Evolutionary conservation across 2,888 invertebrate species (phyloP).

Genomic region (Lomographa bimaculata): DNA sequence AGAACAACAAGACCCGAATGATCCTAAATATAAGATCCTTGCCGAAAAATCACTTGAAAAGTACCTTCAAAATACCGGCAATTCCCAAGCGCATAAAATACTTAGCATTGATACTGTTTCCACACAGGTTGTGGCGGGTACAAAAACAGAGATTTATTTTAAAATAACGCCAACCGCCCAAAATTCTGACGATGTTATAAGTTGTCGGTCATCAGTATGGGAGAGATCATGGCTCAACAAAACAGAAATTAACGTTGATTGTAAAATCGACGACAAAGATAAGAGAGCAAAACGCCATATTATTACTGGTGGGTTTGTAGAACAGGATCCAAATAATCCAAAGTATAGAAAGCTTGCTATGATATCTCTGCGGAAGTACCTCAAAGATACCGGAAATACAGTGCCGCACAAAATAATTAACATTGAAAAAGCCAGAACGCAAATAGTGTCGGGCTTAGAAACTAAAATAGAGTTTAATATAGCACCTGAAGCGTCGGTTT

Average conservation of each 20-base stretch:
- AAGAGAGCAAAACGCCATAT: conserved; percentile 8
- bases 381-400: conserved; percentile 12
- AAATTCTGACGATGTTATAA: conserved; percentile 19
- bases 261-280: conserved; percentile 17
- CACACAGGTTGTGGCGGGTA: conserved; percentile 39
- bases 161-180: conserved; percentile 10
- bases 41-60: conserved; percentile 41
- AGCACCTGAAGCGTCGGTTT: conserved; percentile 7
- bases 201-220: conserved; percentile 45
- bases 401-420: conserved; percentile 19
- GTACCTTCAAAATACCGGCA: conserved; percentile 30
- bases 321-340: conserved; percentile 30
- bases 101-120: conserved; percentile 33
- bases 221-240: conserved; percentile 40
- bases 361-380: conserved; percentile 36
- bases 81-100: conserved; percentile 17
- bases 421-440: conserved; percentile 36
- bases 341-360: conserved; percentile 35
- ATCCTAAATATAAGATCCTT: conserved; percentile 34
- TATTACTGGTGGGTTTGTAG: conserved; percentile 30
- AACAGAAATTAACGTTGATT: conserved; percentile 40
- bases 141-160: conserved; percentile 35
- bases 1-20: conserved; percentile 30
- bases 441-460: conserved; percentile 38
- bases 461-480: conserved; percentile 38